Base-by-base conservation (phyloP, 2,113 vertebrate species). In the Lepisosteus oculatus region DNA sequence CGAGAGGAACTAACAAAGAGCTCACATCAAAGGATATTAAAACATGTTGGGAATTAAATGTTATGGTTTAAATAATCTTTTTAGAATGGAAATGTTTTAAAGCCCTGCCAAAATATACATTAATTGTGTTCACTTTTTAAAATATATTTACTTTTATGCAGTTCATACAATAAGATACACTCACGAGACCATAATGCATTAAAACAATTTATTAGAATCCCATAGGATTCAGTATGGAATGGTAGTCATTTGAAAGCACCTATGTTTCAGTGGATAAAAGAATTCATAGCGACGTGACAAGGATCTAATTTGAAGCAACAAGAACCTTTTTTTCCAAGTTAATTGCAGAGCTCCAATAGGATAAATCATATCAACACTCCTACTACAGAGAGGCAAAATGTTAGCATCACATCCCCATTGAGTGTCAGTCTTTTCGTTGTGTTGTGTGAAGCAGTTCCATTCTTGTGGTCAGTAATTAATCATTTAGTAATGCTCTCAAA, bases 401-500 rank as follows among this genome's bases (percentile, higher is more conserved):
- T 67, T 51, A 15, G 51, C 44, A 47, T 44, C 66, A 54, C 44
- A 54, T 29, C 29, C 2, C 29, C 29, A 29, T 67, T 44, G 45
- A 54, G 13, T 14, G 12, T 17, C 15, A 17, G 66, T 56, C 43
- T 71, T 42, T 54, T 11, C 17, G 43, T 29, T 29, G 12, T 70
- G 61, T 4, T 42, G 51, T 8, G 14, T 51, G 56, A 68, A 51
- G 74, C 67, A 61, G 54, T 71, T 55, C 43, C 55, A 8, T 43
- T 56, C 55, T 68, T 29, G 45, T 51, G 59, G 65, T 70, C 74
- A 79, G 75, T 83, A 79, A 87, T 87, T 85, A 83, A 84, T 90
- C 84, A 88, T 78, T 72, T 61, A 65, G 72, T 83, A 84, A 88
- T 83, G 79, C 77, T 80, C 79, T 72, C 55, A 69, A 74, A 82